Evolutionary conservation across 2,888 invertebrate species (phyloP), one percentile per base, ranked within the genome.

Genomic region (Resseliella maxima): DNA sequence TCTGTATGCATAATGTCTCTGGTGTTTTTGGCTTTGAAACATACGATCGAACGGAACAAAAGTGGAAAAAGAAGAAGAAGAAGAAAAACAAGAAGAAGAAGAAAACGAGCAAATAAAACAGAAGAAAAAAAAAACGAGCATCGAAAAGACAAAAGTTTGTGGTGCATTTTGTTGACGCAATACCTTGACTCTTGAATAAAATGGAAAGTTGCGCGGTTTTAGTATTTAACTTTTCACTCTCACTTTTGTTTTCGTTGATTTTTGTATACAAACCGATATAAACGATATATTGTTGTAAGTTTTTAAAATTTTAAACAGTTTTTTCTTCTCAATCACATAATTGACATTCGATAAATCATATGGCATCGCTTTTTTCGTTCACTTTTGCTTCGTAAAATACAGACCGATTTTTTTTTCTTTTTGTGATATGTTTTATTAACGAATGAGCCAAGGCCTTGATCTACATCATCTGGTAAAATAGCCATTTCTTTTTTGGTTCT

Each of bases 131-230:
- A n/a, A n/a, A n/a, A n/a, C n/a, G 59, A 59, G 24, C 24, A 59
- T 59, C 59, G 59, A 83, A 38, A 83, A n/a, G 38, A 36, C 36
- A 83, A 83, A 83, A 38, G 36, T 83, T 83, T 83, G 83, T n/a
- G 38, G 38, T 83, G 83, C 83, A 83, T 83, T 83, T 72, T 38
- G 83, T 83, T 83, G 83, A 83, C 83, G 83, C 83, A 83, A 83
- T 83, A 83, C 83, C 83, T 83, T 83, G 83, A 38, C 36, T 83
- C 72, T 83, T 83, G 24, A 83, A 83, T 83, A 38, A 83, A 83
- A 83, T 83, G 83, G 83, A 83, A 83, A 83, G 83, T 83, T 83
- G 38, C n/a, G 24, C 21, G 18, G 6, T 12, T 21, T 12, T 0
- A 24, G 5, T 83, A 12, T 83, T 83, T 83, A 83, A 38, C 83